phyloP scores from a whole-genome alignment of 1,140 invertebrate species.

The Danaus melanippus region DNA sequence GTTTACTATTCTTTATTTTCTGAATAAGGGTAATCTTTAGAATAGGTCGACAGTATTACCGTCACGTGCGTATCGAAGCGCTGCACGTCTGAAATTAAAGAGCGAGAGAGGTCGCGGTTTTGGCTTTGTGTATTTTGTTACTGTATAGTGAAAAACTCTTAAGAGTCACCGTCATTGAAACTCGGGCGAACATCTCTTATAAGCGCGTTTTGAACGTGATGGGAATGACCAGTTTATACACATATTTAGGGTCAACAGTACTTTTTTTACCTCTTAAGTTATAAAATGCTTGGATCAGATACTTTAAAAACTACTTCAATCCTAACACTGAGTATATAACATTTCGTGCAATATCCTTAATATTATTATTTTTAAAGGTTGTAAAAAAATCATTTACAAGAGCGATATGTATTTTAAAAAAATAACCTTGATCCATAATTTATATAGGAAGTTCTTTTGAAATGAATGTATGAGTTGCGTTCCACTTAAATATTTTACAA shows the following conservation, averaged over 20 bases:
- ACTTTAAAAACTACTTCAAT: background rate
- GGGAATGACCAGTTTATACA: slow-evolving; percentile 22
- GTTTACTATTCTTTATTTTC: too few species aligned
- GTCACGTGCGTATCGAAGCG: slow-evolving; percentile 18
- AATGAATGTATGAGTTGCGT: too few species aligned
- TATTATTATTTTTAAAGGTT: too few species aligned
- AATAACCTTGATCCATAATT: too few species aligned
- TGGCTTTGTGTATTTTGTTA: too few species aligned
- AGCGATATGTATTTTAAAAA: too few species aligned
- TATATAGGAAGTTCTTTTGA: too few species aligned
- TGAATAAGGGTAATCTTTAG: background rate
- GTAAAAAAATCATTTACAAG: too few species aligned
- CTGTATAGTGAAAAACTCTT: slow-evolving; percentile 15
- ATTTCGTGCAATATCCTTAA: slow-evolving; percentile 2
- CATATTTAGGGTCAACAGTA: slow-evolving; percentile 9
- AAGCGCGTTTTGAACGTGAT: slow-evolving; percentile 38
- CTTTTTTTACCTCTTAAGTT: slow-evolving; percentile 12
- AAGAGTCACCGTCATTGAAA: slow-evolving; percentile 18
- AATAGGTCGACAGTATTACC: slow-evolving; percentile 9
- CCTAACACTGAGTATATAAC: background rate
- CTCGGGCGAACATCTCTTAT: slow-evolving; percentile 35
- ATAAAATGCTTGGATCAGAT: background rate
- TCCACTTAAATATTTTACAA: slow-evolving; percentile 6
- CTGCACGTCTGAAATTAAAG: slow-evolving; percentile 21
- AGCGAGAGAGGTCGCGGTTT: too few species aligned